Evolutionary conservation across 92 coral and sea anemone genomes (phyloP).

Genomic region (Palythoa heliodiscus): DNA sequence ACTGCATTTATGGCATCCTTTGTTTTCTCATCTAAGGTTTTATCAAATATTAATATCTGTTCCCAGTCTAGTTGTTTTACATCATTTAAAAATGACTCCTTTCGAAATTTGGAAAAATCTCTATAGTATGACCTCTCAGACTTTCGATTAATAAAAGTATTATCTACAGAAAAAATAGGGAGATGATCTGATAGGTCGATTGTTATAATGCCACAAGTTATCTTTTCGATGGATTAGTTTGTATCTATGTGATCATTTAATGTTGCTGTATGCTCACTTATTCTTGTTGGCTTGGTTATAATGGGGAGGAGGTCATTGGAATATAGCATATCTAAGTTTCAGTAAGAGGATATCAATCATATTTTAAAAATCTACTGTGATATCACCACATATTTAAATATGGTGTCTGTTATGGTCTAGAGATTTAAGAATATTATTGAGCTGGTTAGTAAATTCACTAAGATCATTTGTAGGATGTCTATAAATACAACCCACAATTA

Average conservation of each 20-base stretch:
- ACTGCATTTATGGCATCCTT: constrained; percentile 27
- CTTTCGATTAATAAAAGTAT: constrained; percentile 1
- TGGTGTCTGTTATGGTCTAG: constrained; percentile 34
- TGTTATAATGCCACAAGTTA: constrained; percentile 38
- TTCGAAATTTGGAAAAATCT: constrained; percentile 55
- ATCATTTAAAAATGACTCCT: constrained; percentile 44
- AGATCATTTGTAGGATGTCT: constrained; percentile 56
- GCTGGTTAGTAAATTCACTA: constrained; percentile 46
- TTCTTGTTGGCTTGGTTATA: constrained; percentile 67
- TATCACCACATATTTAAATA: constrained; percentile 60
- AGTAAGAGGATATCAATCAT: constrained; percentile 41
- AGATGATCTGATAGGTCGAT: constrained; percentile 64
- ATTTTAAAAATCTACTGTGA: constrained; percentile 44
- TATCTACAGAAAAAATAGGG: constrained; percentile 48
- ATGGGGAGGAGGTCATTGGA: constrained; percentile 53
- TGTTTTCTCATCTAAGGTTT: constrained; percentile 45
- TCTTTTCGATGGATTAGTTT: constrained; percentile 24
- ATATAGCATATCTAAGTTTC: constrained; percentile 56
- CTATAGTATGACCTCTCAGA: constrained; percentile 41
- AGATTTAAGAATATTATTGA: constrained; percentile 41
- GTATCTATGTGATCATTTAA: constrained; percentile 64
- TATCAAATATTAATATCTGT: constrained; percentile 11
- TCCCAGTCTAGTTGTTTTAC: constrained; percentile 47
- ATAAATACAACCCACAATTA: constrained; percentile 53
- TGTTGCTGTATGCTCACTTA: constrained; percentile 59